Evolutionary conservation across 2,113 vertebrate species (phyloP).

Genomic region (Pelvicachromis taeniatus): DNA sequence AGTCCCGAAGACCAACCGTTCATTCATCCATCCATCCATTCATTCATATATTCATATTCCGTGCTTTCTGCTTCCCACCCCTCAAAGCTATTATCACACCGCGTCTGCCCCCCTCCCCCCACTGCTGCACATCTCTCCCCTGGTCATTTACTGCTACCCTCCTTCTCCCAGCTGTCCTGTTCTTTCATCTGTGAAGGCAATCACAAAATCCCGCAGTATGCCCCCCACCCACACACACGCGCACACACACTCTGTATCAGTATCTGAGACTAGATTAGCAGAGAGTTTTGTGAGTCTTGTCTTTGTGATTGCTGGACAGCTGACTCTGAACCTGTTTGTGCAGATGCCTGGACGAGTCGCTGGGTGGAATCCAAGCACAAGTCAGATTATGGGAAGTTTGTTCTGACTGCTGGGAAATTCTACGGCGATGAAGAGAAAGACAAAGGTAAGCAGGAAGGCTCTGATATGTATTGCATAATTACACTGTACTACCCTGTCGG

Average conservation of each 20-base stretch:
- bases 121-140: background rate
- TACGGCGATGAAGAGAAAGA: constrained; percentile 78
- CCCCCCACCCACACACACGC: background rate
- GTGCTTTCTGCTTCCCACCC: background rate
- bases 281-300: background rate
- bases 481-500: background rate
- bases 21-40: background rate
- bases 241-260: background rate
- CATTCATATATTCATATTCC: background rate
- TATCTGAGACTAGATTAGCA: background rate
- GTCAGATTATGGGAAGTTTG: constrained; percentile 77
- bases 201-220: background rate
- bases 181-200: background rate
- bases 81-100: background rate
- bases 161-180: background rate
- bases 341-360: constrained; percentile 75
- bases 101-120: background rate
- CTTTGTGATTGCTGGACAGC: background rate
- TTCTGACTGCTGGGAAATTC: constrained; percentile 76
- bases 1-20: background rate
- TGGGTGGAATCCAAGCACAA: constrained; percentile 80
- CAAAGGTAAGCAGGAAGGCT: constrained; percentile 70
- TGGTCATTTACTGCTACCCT: background rate
- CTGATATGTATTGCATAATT: background rate
- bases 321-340: constrained; percentile 22